These are phyloP conservation scores for Chionoecetes opilio DNA, from an alignment of 1,140 invertebrate genomes.

Conservation along the genomic window DNA sequence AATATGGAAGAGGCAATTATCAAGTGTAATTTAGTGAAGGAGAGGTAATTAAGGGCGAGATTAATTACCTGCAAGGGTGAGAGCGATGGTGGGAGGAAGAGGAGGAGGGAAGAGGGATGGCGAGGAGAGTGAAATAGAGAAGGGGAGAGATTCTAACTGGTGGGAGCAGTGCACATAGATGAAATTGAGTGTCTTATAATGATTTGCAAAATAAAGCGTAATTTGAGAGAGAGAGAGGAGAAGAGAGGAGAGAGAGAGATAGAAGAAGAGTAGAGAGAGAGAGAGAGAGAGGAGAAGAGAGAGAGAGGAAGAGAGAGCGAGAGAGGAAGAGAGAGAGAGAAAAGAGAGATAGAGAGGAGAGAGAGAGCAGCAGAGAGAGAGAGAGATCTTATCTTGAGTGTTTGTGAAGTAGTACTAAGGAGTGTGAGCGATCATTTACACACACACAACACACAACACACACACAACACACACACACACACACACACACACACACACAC, in stretches of 20 bases:
- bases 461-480: slow-evolving; percentile 25
- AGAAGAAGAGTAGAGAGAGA: background rate
- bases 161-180: background rate
- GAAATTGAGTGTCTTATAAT: background rate
- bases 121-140: background rate
- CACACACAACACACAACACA: slow-evolving; percentile 27
- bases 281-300: background rate
- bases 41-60: slow-evolving; percentile 9
- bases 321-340: background rate
- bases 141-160: background rate
- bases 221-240: background rate
- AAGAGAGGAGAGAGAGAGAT: background rate
- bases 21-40: slow-evolving; percentile 20
- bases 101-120: background rate
- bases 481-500: slow-evolving; percentile 3
- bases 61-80: background rate
- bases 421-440: background rate
- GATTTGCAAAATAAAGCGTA: background rate
- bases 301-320: background rate
- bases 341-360: too few relatives aligned
- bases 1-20: slow-evolving; percentile 11
- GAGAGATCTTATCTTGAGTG: too few relatives aligned
- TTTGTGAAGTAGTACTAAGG: background rate
- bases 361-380: background rate
- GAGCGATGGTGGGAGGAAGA: background rate